Base-by-base conservation (phyloP, 2,888 invertebrate species). In the Mantis religiosa region DNA sequence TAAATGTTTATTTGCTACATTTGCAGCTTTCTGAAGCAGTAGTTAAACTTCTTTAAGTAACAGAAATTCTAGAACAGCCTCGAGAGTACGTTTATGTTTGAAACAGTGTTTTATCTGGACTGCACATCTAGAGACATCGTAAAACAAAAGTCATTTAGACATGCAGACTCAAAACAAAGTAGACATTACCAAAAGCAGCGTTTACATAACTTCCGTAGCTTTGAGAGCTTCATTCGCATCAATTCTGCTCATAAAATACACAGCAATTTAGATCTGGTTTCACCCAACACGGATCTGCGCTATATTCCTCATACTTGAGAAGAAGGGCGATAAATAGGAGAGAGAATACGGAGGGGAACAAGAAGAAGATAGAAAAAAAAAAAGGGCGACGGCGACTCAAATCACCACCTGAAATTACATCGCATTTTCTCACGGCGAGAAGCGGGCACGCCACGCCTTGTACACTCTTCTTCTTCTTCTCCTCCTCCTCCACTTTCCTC, bases 351-450 rank as follows among this genome's bases (percentile, higher is more conserved):
- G 54, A 71, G 25, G 54, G 25, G 20, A 71, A 71, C 20, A 25
- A 25, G 54, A 71, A 71, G 54, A 71, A 71, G 25, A 25, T 15
- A 54, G 54, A 71, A 71, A 25, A 71, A 71, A n/a, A 54, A 71
- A 71, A 71, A 25, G 54, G 54, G 20, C 54, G 20, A 71, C 20
- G 54, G 14, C 54, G 54, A 25, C 54, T 71, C 54, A 34, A 84
- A 84, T 84, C 84, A 84, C 30, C 84, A 84, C 84, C 84, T 84
- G 84, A 84, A 84, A 84, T 84, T 84, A 34, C 84, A 84, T 34
- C 84, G 84, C 84, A 84, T 84, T 84, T 84, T 84, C 84, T 84
- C 84, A 84, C 84, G 84, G 84, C 28, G 30, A 30, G 84, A 25
- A 84, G 41, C 84, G 30, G 8, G 84, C 28, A 30, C 25, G 84